Evolutionary conservation across 2,888 invertebrate genomes (phyloP), one percentile per base, ranked within the genome.

Genomic region (Tortricodes alternella): DNA sequence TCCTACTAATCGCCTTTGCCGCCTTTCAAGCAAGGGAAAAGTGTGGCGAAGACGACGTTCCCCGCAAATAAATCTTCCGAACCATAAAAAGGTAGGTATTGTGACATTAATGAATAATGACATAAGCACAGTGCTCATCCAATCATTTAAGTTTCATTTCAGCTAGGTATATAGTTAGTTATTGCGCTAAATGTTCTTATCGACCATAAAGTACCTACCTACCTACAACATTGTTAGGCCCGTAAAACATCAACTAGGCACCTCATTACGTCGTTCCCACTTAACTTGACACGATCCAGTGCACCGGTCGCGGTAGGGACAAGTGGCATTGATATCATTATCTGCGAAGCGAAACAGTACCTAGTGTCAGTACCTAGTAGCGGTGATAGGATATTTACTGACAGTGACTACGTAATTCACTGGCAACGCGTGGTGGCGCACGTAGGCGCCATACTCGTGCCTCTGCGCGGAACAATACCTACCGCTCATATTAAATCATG

Each of bases 381-480:
- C 49, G 35, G 16, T 37, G 43, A 56, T 49, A 55, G 29, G 35
- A 35, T 29, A 16, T 52, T 2, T 9, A 55, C 29, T 52, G 29
- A 27, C 9, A 39, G 35, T 21, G 23, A 46, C 44, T 37, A 53
- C 59, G 53, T 56, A 49, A 37, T 49, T 19, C 46, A 50, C 59
- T 67, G 79, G 68, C 72, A 78, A 88, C 88, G 87, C 85, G 85
- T 76, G 66, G 67, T 69, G 62, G 63, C 70, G 80, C 88, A 88
- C 88, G 88, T 88, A 87, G 87, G 83, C 85, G 83, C 84, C 80
- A 67, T 64, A 56, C 67, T 64, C 65, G 63, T 58, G 59, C 55
- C 67, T 9, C 34, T 15, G 18, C 39, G 37, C 29, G 16, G 27
- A 53, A 38, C 38, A 49, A 55, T 55, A 35, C 18, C 24, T 49